These are phyloP conservation scores for Geococcyx californianus DNA, from an alignment of 2,113 vertebrate genomes.

Conservation along the genomic window DNA sequence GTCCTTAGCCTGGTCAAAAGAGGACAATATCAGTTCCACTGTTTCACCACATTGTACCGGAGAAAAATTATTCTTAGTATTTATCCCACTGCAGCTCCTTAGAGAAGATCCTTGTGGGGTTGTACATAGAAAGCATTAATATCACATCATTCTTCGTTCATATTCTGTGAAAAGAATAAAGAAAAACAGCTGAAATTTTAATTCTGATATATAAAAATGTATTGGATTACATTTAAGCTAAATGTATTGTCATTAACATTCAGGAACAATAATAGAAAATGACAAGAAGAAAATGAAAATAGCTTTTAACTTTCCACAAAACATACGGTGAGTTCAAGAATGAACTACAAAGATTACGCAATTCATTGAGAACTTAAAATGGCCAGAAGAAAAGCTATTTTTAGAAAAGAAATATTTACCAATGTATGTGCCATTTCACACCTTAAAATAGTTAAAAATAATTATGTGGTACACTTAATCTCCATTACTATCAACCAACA, in stretches of 20 bases:
- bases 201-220: neutral
- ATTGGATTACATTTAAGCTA: neutral
- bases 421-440: neutral
- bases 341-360: neutral
- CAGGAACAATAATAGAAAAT: neutral
- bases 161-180: constrained; percentile 70
- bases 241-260: neutral
- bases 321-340: neutral
- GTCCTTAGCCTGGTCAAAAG: constrained; percentile 29
- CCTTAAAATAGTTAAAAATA: neutral
- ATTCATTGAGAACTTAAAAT: neutral
- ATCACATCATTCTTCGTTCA: constrained; percentile 48
- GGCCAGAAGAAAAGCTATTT: neutral
- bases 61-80: constrained; percentile 11
- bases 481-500: neutral
- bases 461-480: neutral
- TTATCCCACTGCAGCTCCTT: constrained; percentile 6
- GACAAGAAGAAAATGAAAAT: neutral
- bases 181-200: constrained; percentile 41
- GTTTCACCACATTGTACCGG: constrained; percentile 69
- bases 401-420: neutral
- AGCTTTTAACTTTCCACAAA: neutral
- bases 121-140: constrained; percentile 11
- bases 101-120: constrained; percentile 24
- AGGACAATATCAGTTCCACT: neutral